A percentile compares a stretch with the other conserved stretches of the same genome.
phyloP scores from a whole-genome alignment of 2,113 vertebrate genomes.

The Ovis canadensis region DNA sequence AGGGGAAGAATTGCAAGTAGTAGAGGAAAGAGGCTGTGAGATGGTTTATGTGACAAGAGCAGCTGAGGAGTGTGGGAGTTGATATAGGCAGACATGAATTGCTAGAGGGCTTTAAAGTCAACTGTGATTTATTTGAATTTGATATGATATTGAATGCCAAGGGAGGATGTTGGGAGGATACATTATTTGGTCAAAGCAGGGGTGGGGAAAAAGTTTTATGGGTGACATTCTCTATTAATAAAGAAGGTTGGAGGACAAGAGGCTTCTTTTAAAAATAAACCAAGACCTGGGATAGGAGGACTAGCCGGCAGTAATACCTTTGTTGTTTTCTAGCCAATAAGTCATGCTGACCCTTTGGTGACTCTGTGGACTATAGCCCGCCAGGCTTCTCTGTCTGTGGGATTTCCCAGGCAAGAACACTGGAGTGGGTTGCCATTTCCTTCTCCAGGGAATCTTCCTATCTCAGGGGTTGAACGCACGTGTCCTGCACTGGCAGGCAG shows the following conservation, averaged over 20 bases:
- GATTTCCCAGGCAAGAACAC: neutral
- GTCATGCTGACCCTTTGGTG: neutral
- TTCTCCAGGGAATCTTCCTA: neutral
- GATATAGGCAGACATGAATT: slow-evolving; percentile 48
- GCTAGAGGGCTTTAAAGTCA: slow-evolving; percentile 54
- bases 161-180: neutral
- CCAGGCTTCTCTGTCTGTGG: neutral
- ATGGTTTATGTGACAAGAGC: slow-evolving; percentile 2
- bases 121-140: slow-evolving; percentile 65
- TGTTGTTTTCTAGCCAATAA: neutral
- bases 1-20: neutral
- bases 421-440: neutral
- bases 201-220: slow-evolving; percentile 5
- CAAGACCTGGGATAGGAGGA: neutral
- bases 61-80: slow-evolving; percentile 34
- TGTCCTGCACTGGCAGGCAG: neutral
- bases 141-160: slow-evolving; percentile 30
- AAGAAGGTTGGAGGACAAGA: neutral
- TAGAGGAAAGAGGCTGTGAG: neutral
- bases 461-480: neutral
- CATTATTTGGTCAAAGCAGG: slow-evolving; percentile 49
- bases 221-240: slow-evolving; percentile 1
- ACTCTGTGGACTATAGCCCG: neutral
- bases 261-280: neutral
- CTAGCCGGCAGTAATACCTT: neutral